phyloP scores from a whole-genome alignment of 1,140 invertebrate genomes.

The Ips nitidus region DNA sequence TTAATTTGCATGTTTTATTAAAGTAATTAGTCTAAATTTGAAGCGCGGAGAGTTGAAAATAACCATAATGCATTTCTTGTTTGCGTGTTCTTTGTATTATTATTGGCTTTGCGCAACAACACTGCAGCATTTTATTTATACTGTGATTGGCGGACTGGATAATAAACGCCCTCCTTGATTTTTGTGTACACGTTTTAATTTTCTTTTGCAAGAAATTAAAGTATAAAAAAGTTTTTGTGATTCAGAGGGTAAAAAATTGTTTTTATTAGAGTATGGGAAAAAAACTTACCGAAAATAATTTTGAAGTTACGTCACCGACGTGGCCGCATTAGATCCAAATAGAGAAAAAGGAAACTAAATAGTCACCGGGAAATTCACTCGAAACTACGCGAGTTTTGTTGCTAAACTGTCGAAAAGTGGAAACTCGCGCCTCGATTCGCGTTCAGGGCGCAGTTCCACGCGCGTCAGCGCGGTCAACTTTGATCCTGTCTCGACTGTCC shows the following conservation, averaged over 20 bases:
- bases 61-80: conserved; percentile 7
- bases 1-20: too few relatives aligned
- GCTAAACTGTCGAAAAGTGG: conserved; percentile 44
- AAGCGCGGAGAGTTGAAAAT: background rate
- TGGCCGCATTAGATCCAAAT: conserved; percentile 42
- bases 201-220: too few relatives aligned
- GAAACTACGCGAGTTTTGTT: conserved; percentile 37
- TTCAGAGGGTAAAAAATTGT: too few relatives aligned
- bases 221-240: too few relatives aligned
- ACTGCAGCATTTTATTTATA: conserved; percentile 26
- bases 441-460: conserved; percentile 32
- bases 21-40: too few relatives aligned
- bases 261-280: too few relatives aligned
- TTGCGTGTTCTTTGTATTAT: conserved; percentile 17
- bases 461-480: conserved; percentile 29
- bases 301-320: conserved; percentile 39
- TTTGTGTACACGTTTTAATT: too few relatives aligned
- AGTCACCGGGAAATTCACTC: conserved; percentile 25
- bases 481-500: conserved; percentile 20
- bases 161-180: background rate
- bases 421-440: conserved; percentile 37
- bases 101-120: conserved; percentile 24
- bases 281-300: conserved; percentile 27
- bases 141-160: background rate
- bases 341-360: conserved; percentile 27